phyloP scores from a whole-genome alignment of 2,113 vertebrate genomes.

The Cebus imitator region DNA sequence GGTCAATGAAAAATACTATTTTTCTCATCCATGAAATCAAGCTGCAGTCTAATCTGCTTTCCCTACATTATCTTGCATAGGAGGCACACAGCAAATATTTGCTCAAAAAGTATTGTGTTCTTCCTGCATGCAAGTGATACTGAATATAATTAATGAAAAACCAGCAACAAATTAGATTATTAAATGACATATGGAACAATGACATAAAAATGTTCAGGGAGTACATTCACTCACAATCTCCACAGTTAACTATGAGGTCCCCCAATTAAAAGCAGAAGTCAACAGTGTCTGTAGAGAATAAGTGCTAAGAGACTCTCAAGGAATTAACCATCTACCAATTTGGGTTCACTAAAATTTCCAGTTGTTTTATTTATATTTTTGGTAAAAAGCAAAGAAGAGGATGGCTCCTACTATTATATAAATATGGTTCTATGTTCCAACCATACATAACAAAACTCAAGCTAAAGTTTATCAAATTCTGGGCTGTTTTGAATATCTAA shows the following conservation, averaged over 20 bases:
- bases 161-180: slow-evolving; percentile 45
- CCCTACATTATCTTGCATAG: background rate
- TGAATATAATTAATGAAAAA: slow-evolving; percentile 59
- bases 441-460: slow-evolving; percentile 56
- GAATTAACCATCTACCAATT: slow-evolving; percentile 44
- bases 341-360: slow-evolving; percentile 56
- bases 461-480: slow-evolving; percentile 62
- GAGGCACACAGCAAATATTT: slow-evolving; percentile 29
- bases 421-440: slow-evolving; percentile 56
- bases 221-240: slow-evolving; percentile 44
- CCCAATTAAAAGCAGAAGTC: background rate
- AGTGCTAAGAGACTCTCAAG: slow-evolving; percentile 43
- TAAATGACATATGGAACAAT: slow-evolving; percentile 32
- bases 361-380: slow-evolving; percentile 65
- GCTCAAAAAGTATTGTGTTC: slow-evolving; percentile 52
- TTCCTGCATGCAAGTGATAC: slow-evolving; percentile 14
- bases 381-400: slow-evolving; percentile 75
- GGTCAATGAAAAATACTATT: slow-evolving; percentile 9
- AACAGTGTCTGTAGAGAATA: slow-evolving; percentile 20
- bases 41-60: background rate
- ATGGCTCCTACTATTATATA: slow-evolving; percentile 50
- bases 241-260: slow-evolving; percentile 42
- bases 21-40: slow-evolving; percentile 37
- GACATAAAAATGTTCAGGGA: slow-evolving; percentile 20
- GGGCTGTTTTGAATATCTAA: slow-evolving; percentile 44